Percentiles rank a stretch among this genome's conserved stretches.
phyloP scores from a whole-genome alignment of 2,888 invertebrate species.

The Volucella zonaria region DNA sequence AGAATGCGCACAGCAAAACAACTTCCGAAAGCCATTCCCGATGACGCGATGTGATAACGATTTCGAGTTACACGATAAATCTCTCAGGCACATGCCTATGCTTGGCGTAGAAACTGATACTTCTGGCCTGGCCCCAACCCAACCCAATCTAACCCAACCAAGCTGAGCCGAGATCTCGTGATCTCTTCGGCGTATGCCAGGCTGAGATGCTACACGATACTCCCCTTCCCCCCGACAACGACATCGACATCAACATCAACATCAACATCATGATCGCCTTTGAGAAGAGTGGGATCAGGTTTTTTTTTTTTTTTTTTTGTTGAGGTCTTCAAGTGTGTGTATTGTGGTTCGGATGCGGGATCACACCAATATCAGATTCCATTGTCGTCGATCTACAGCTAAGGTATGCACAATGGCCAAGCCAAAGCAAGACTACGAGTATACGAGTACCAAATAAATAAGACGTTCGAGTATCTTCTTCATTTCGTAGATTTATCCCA shows the following conservation, averaged over 20 bases:
- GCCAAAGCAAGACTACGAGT: no score
- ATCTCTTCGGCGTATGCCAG: conserved; percentile 72
- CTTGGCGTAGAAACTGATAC: conserved; percentile 57
- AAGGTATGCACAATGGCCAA: conserved; percentile 64
- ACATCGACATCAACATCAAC: no score
- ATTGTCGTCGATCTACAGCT: conserved; percentile 21
- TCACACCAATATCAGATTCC: conserved; percentile 73
- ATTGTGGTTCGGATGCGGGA: conserved; percentile 63
- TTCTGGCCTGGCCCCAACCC: neutral
- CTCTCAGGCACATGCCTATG: conserved; percentile 72
- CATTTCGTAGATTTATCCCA: conserved; percentile 69
- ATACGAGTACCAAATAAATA: conserved; percentile 62
- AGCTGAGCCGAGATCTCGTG: neutral
- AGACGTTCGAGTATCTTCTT: conserved; percentile 68
- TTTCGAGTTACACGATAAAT: conserved; percentile 63
- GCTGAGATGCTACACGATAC: conserved; percentile 50
- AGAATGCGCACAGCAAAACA: conserved; percentile 48
- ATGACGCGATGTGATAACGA: conserved; percentile 66
- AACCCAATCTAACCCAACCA: no score
- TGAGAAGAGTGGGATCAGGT: conserved; percentile 30
- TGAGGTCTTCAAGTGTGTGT: conserved; percentile 57
- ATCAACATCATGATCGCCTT: neutral
- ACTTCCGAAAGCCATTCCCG: conserved; percentile 72
- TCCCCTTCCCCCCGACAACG: conserved; percentile 30
- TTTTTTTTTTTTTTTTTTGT: neutral